phyloP scores from a whole-genome alignment of 2,113 vertebrate genomes.

The Ictalurus furcatus region DNA sequence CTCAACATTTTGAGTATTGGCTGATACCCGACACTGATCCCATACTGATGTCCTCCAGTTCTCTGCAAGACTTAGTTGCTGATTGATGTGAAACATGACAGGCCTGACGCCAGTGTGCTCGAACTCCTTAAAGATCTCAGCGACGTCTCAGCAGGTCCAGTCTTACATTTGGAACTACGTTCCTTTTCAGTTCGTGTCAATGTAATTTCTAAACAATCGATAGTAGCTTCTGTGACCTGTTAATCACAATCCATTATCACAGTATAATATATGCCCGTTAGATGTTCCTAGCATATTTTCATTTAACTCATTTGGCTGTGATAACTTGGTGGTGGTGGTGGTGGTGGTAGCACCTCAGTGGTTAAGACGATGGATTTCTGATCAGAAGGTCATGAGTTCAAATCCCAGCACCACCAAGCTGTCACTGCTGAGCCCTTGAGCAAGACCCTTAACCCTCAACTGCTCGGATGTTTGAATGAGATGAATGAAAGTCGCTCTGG shows the following conservation, averaged over 20 bases:
- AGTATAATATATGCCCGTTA: background rate
- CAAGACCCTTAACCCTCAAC: too few species aligned
- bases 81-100: constrained; percentile 27
- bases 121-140: background rate
- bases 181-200: background rate
- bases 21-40: constrained; percentile 7
- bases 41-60: background rate
- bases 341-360: too few species aligned
- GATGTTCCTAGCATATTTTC: background rate
- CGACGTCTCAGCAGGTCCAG: background rate
- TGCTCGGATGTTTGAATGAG: too few species aligned
- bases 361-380: too few species aligned
- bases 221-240: background rate
- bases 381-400: too few species aligned
- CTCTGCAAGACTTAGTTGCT: background rate
- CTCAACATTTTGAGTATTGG: background rate
- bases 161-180: background rate
- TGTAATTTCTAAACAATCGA: background rate
- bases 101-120: background rate
- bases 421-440: too few species aligned
- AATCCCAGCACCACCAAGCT: too few species aligned
- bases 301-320: background rate
- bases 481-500: too few species aligned
- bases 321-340: too few species aligned
- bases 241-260: background rate